Evolutionary conservation across 2,888 invertebrate species (phyloP).

Genomic region (Oscheius sp.): DNA sequence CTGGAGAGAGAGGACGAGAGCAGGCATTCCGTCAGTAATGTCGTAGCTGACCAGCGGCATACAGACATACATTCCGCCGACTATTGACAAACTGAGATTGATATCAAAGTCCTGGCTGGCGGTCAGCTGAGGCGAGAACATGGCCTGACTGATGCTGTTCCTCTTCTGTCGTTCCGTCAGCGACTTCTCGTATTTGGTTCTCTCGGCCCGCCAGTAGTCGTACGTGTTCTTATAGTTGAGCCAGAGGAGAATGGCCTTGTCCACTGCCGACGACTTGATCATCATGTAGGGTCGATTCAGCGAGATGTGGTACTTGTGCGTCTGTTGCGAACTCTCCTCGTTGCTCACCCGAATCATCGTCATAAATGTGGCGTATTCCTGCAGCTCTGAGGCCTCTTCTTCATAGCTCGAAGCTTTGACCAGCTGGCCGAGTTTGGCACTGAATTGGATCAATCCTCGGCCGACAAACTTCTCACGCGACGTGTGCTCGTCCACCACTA

Average conservation of each 20-base stretch:
- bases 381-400: slow-evolving; percentile 96
- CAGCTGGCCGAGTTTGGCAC: slow-evolving; percentile 92
- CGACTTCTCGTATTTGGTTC: slow-evolving; percentile 33
- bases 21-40: slow-evolving; percentile 74
- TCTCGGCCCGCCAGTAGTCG: slow-evolving; percentile 97
- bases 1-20: slow-evolving; percentile 93
- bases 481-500: slow-evolving; percentile 48
- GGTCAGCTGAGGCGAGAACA: slow-evolving; percentile 34
- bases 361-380: slow-evolving; percentile 96
- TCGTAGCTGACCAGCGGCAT: slow-evolving; percentile 67
- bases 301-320: slow-evolving; percentile 79
- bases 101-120: slow-evolving; percentile 55
- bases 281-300: slow-evolving; percentile 92
- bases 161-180: slow-evolving; percentile 10
- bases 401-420: slow-evolving; percentile 88
- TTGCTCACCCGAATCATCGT: slow-evolving; percentile 77
- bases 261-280: slow-evolving; percentile 95
- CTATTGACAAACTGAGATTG: slow-evolving; percentile 68
- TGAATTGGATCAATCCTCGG: slow-evolving; percentile 88
- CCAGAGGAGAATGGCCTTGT: slow-evolving; percentile 98
- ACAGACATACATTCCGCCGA: slow-evolving; percentile 71
- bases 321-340: slow-evolving; percentile 58
- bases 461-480: slow-evolving; percentile 75
- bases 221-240: slow-evolving; percentile 98
- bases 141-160: slow-evolving; percentile 29